Base-by-base conservation (phyloP, 2,888 invertebrate species). In the Chrysomela aeneicollis region DNA sequence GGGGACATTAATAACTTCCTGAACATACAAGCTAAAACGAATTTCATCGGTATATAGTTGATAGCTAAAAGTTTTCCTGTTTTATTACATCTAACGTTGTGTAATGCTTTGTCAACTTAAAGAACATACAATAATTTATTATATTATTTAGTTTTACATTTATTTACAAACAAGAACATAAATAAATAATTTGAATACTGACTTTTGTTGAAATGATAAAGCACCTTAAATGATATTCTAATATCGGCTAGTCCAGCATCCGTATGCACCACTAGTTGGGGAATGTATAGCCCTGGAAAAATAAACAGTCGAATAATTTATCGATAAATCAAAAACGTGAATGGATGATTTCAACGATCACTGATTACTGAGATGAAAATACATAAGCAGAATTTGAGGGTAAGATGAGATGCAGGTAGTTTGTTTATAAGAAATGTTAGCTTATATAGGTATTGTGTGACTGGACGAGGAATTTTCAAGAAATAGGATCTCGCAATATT, bases 211-310 rank as follows among this genome's bases (percentile, higher is more conserved):
- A 42, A 42, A 42, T 42, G n/a, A 42, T 42, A 42, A 42, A 42
- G 42, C 42, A 37, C 35, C 59, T 59, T 49, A 49, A 42, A 42
- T 15, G 15, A 26, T 32, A 42, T 59, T 53, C 63, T 75, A 81
- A 73, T 80, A 81, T 77, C 80, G 78, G 71, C 69, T 64, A 73
- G 77, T 78, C 72, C 75, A 81, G 75, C 80, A 81, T 74, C 73
- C 78, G 75, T 77, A 79, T 61, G 78, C 71, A 59, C 78, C 72
- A 59, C 78, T 75, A 69, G 81, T 76, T 66, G 81, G 80, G 68
- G 80, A 82, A 67, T 82, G 82, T 69, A 80, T 81, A 72, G 81
- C 80, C 78, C 82, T 82, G 77, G 66, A 81, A 81, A 73, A 70
- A 60, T 64, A 71, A 66, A 72, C 67, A 68, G 51, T 8, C 10